Evolutionary conservation across 2,113 vertebrate species (phyloP), one percentile per base, ranked within the genome.

Genomic region (Corythoichthys haematopterus): DNA sequence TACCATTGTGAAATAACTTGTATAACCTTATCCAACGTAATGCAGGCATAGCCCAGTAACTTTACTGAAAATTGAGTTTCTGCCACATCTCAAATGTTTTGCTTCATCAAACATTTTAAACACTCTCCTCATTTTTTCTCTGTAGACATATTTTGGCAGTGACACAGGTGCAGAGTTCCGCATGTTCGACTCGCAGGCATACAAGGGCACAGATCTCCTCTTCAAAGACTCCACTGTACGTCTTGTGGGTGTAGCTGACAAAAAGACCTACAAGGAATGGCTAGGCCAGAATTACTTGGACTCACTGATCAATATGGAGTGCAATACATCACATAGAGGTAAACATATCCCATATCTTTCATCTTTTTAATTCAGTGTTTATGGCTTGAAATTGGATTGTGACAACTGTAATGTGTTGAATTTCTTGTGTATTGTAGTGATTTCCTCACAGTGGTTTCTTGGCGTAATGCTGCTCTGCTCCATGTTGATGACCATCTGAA

Each of bases 101-200:
- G 36, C 14, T 9, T 15, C 2, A 59, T 16, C 16, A 16, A 4
- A 12, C 3, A 12, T 57, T 13, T n/a, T 2, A 16, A 48, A 3
- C 14, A 50, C 47, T 56, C 51, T 65, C 51, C 20, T 5, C 20
- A 16, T 40, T 67, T 4, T 51, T 59, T 65, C 50, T 66, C 40
- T 89, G 69, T 72, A 98, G 96, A 85, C 20, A 28, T 91, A 91
- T 71, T 98, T 94, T 74, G 92, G 93, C 65, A 90, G 88, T 0
- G 90, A 89, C 69, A 77, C 79, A 69, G 85, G 40, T 52, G 0
- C 80, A 76, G 91, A 55, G 40, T 99, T 99, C 86, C 90, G 76
- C 85, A 98, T 99, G 95, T 98, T 98, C 62, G 92, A 94, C 84
- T 99, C 97, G 1, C 84, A 91, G 64, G 0, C 28, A 38, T 98